Evolutionary conservation across 2,797 vertebrate species (phyloP), one percentile per base, ranked within the genome.

Genomic region (Odontamblyopus rebecca): DNA sequence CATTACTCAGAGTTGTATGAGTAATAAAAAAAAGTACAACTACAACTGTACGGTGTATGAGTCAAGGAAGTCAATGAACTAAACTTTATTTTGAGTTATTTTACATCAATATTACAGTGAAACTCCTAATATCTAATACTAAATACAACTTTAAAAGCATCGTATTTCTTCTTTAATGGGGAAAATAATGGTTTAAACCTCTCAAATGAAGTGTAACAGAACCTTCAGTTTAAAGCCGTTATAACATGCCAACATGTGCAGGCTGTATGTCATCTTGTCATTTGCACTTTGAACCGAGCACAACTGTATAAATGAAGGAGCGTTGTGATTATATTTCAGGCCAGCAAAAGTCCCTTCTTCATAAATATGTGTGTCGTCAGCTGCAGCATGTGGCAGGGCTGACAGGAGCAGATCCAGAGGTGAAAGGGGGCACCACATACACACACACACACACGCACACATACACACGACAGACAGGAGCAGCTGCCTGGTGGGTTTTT

Each of bases 401-500:
- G 26, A 65, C 35, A 76, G 65, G 70, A 69, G 66, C 73, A 75
- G 67, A 84, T 74, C 18, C 72, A 80, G 82, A 86, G 84, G 81
- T 89, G 82, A 82, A 71, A 5, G 61, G 70, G 59, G 78, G 81
- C 79, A 81, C 89, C 64, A 9, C 62, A 44, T n/a, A 51, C 41
- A 51, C 30, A 12, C 60, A 15, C 57, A 29, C 57, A 16, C 59
- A 15, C 27, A 56, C 7, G 9, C 54, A 57, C 54, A 26, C 54
- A 57, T 13, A 18, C 29, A 18, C 15, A 30, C 4, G 66, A 56
- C 73, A 81, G 89, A 89, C 84, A 74, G 72, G 75, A 76, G 84
- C 89, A 90, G 86, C 85, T 89, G 79, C 68, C 68, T 84, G 73
- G 76, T 73, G 79, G 69, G 73, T 68, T 83, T 89, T 88, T 87